A percentile compares a stretch with the other conserved stretches of the same genome.
phyloP scores from a whole-genome alignment of 2,797 vertebrate genomes.

The Liasis olivaceus region DNA sequence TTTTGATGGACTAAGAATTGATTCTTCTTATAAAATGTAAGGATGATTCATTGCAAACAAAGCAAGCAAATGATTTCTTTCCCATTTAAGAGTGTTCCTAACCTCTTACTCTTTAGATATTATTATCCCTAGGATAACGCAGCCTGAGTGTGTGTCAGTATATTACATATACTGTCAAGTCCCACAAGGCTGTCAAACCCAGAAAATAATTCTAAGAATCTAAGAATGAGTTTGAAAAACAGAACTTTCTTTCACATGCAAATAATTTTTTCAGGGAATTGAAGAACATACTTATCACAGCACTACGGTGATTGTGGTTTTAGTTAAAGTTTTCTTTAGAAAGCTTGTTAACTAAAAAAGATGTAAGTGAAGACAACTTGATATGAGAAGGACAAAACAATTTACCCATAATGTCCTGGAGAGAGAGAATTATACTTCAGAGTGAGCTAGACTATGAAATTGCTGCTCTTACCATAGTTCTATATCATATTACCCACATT shows the following conservation, averaged over 20 bases:
- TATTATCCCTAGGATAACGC: background rate
- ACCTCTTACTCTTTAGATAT: background rate
- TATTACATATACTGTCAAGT: background rate
- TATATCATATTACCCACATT: background rate
- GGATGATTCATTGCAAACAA: background rate
- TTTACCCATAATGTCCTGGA: background rate
- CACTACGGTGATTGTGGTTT: background rate
- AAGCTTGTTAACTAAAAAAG: background rate
- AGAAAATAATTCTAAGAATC: background rate
- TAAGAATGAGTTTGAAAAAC: background rate
- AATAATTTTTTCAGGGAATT: background rate
- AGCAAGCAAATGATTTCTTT: background rate
- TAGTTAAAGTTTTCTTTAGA: background rate
- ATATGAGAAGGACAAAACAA: background rate
- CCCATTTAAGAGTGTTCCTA: background rate
- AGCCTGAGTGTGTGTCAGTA: background rate
- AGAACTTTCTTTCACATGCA: background rate
- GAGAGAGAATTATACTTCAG: background rate
- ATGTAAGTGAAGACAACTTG: background rate
- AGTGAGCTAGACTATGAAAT: background rate
- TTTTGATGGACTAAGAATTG: background rate
- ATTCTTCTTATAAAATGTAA: background rate
- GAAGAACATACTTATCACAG: background rate
- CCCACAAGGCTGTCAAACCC: background rate
- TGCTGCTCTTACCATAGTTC: background rate